Percentiles rank a stretch among this genome's conserved stretches.
phyloP scores from a whole-genome alignment of 2,888 invertebrate species.

The Nomada fucata region DNA sequence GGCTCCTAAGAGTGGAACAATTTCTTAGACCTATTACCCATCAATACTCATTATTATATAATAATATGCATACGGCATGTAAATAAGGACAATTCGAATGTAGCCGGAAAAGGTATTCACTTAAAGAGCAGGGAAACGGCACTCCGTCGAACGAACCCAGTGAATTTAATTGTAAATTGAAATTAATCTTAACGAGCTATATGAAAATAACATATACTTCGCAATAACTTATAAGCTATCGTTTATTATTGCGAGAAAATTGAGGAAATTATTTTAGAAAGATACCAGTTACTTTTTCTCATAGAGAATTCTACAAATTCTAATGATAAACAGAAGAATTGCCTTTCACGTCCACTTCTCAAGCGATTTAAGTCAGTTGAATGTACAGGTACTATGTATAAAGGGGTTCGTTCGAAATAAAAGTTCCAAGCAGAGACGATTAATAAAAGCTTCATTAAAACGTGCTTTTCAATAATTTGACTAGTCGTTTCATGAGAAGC shows the following conservation, averaged over 20 bases:
- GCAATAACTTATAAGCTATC: too few relatives aligned
- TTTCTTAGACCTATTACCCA: constrained; percentile 19
- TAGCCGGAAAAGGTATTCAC: not conserved
- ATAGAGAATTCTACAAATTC: too few relatives aligned
- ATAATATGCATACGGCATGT: not conserved
- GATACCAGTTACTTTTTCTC: too few relatives aligned
- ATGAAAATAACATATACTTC: not conserved
- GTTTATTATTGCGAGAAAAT: too few relatives aligned
- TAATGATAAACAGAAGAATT: too few relatives aligned
- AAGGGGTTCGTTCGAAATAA: not conserved
- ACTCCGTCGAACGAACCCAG: not conserved
- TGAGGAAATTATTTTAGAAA: too few relatives aligned
- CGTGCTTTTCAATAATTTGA: too few relatives aligned
- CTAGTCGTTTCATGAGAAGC: too few relatives aligned
- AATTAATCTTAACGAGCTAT: not conserved
- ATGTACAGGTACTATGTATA: not conserved
- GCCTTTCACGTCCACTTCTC: too few relatives aligned
- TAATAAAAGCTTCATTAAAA: not conserved
- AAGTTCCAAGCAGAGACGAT: not conserved
- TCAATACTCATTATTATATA: constrained; percentile 34
- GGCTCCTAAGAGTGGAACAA: too few relatives aligned
- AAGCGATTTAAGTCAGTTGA: too few relatives aligned
- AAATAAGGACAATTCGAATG: constrained; percentile 12
- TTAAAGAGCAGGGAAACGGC: constrained; percentile 4
- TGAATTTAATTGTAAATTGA: not conserved